Evolutionary conservation across 2,797 vertebrate species (phyloP).

Genomic region (Xiphophorus birchmanni): DNA sequence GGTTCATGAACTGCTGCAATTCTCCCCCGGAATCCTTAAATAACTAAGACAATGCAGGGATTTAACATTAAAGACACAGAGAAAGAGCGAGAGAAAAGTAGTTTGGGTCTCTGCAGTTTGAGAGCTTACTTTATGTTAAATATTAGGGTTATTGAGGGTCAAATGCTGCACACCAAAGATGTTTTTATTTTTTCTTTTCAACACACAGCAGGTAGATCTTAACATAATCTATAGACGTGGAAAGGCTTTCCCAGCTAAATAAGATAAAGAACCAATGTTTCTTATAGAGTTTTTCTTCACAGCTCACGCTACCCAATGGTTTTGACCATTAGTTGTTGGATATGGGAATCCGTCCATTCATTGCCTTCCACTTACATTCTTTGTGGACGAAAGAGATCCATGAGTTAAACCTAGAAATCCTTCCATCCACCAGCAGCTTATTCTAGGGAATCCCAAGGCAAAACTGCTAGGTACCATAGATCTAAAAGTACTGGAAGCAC

Average conservation of each 20-base stretch:
- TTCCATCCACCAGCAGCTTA: background rate
- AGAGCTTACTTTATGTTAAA: background rate
- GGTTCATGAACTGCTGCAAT: conserved; percentile 32
- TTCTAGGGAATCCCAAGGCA: background rate
- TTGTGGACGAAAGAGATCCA: background rate
- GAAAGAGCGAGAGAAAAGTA: background rate
- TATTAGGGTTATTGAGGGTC: background rate
- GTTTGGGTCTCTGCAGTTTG: background rate
- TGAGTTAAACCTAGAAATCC: background rate
- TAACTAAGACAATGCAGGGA: conserved; percentile 8
- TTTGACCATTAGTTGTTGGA: background rate
- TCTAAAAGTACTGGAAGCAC: background rate
- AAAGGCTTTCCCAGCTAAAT: background rate
- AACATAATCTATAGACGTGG: background rate
- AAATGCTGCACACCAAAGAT: background rate
- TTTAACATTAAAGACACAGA: background rate
- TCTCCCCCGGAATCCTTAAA: conserved; percentile 31
- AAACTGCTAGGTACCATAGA: background rate
- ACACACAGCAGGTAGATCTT: background rate
- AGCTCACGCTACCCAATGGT: background rate
- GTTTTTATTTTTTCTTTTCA: background rate
- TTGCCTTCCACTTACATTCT: background rate
- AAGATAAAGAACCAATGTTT: background rate
- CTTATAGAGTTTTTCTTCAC: background rate
- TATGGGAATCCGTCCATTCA: background rate